These are phyloP conservation scores for Oncorhynchus gorbuscha DNA, from an alignment of 2,113 vertebrate genomes.

Conservation along the genomic window DNA sequence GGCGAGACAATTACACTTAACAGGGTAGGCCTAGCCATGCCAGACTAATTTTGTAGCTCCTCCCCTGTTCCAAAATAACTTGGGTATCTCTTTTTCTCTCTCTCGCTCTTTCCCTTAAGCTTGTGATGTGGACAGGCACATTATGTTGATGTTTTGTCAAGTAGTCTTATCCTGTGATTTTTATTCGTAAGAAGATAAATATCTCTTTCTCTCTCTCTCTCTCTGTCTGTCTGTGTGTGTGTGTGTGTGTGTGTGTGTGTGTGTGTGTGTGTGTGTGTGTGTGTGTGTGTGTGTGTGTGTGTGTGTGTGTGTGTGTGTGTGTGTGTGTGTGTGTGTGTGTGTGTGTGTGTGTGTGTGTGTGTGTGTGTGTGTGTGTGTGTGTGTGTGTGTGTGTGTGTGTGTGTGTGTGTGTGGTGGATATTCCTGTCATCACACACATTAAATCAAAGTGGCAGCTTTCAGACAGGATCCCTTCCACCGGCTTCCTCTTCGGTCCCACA, in stretches of 20 bases:
- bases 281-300: too few relatives aligned
- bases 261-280: conserved; percentile 4
- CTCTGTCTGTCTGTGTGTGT: too few relatives aligned
- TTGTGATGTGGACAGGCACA: too few relatives aligned
- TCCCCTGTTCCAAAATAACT: conserved; percentile 27
- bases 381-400: neutral
- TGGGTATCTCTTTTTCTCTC: conserved; percentile 17
- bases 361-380: neutral
- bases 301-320: conserved; percentile 1
- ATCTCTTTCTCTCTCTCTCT: too few relatives aligned
- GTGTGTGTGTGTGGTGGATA: conserved; percentile 10
- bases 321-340: neutral
- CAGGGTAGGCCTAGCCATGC: conserved; percentile 23
- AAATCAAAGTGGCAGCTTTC: conserved; percentile 58
- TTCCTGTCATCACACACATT: conserved; percentile 14
- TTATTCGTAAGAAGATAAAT: neutral
- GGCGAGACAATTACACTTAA: conserved; percentile 52
- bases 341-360: conserved; percentile 7
- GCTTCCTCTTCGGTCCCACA: conserved; percentile 27
- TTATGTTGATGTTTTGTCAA: conserved; percentile 1
- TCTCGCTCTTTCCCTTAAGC: neutral
- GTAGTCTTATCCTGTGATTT: conserved; percentile 6
- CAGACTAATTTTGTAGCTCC: conserved; percentile 37
- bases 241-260: conserved; percentile 5
- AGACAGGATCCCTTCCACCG: conserved; percentile 48